These are phyloP conservation scores for Cosmia trapezina DNA, from an alignment of 2,888 invertebrate genomes.

Conservation along the genomic window DNA sequence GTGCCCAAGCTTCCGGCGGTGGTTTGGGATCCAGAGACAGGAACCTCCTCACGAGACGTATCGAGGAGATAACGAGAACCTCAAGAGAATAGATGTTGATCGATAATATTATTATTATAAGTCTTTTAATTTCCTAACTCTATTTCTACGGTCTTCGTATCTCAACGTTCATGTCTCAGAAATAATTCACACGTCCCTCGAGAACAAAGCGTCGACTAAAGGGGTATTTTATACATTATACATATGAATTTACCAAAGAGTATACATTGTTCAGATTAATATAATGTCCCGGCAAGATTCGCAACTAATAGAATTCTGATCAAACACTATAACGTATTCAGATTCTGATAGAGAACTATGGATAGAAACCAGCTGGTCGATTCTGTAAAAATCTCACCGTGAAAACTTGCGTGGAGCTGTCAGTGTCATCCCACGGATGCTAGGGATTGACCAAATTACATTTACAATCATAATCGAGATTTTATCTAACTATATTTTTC, in stretches of 20 bases:
- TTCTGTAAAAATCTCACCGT: no score
- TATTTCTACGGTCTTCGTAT: slow-evolving; percentile 50
- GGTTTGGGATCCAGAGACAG: neutral
- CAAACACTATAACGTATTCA: slow-evolving; percentile 21
- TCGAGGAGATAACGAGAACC: neutral
- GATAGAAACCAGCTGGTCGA: neutral
- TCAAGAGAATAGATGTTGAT: neutral
- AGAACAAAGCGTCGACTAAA: slow-evolving; percentile 74
- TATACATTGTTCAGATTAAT: slow-evolving; percentile 39
- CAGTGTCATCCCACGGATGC: no score
- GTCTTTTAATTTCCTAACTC: neutral
- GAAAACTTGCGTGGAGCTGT: no score
- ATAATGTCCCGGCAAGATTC: slow-evolving; percentile 36
- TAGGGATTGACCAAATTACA: no score
- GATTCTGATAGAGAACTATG: neutral
- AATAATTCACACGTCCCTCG: slow-evolving; percentile 76
- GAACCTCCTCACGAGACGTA: neutral
- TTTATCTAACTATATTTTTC: no score
- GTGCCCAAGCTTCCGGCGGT: neutral
- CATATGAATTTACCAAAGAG: slow-evolving; percentile 55
- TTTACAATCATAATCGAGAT: no score
- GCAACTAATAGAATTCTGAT: slow-evolving; percentile 32
- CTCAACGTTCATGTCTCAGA: slow-evolving; percentile 68
- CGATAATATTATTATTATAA: neutral
- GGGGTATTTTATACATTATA: slow-evolving; percentile 68